These are phyloP conservation scores for Nannospalax galili DNA, from an alignment of 2,113 vertebrate genomes.

Conservation along the genomic window DNA sequence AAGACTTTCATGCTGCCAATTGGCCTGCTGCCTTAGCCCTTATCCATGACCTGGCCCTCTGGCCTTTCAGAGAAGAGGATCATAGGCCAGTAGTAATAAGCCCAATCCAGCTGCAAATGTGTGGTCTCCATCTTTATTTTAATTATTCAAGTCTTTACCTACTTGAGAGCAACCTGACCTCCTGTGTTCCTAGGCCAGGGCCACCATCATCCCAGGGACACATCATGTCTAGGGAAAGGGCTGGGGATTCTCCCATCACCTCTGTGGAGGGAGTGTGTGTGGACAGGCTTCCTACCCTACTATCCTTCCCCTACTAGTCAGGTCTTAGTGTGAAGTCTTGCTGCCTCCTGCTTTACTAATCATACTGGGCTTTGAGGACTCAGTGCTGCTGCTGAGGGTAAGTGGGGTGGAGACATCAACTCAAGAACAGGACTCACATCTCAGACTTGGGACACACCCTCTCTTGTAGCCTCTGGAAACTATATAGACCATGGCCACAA, in stretches of 20 bases:
- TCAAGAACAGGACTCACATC: background rate
- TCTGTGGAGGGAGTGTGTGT: too few species aligned
- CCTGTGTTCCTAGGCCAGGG: background rate
- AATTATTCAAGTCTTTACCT: background rate
- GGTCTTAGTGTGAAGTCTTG: too few species aligned
- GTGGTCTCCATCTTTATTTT: background rate
- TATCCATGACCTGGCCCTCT: background rate
- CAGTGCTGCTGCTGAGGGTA: too few species aligned
- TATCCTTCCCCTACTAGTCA: too few species aligned
- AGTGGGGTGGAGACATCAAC: background rate
- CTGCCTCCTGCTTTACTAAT: background rate
- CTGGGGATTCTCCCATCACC: background rate
- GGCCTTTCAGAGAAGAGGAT: background rate
- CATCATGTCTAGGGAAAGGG: background rate
- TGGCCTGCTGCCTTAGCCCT: background rate
- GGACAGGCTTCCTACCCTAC: background rate
- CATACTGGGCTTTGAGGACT: background rate
- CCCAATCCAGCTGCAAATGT: background rate
- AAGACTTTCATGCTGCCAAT: background rate
- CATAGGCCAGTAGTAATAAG: fast-evolving
- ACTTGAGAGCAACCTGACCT: too few species aligned
- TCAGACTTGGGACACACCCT: background rate
- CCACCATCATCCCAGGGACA: background rate
- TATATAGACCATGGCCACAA: background rate
- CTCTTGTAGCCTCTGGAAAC: background rate